A percentile compares a stretch with the other conserved stretches of the same genome.
These are phyloP conservation scores for Volucella inanis DNA, from an alignment of 2,888 invertebrate species.

Conservation along the genomic window DNA sequence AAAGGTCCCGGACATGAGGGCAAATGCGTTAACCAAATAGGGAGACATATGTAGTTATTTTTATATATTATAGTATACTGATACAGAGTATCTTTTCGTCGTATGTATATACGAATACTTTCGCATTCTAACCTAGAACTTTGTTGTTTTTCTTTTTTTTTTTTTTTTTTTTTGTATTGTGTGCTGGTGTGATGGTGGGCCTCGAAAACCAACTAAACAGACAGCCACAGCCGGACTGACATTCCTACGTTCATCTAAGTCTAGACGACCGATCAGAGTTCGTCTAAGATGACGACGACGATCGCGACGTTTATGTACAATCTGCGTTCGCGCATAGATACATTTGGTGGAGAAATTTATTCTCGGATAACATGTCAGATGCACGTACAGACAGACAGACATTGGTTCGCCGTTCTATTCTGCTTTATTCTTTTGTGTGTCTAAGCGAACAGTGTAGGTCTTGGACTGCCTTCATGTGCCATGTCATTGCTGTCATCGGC, in stretches of 20 bases:
- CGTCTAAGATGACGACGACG: constrained; percentile 68
- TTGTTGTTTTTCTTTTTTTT: constrained; percentile 11
- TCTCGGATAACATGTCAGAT: constrained; percentile 65
- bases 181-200: constrained; percentile 40
- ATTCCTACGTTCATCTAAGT: constrained; percentile 64
- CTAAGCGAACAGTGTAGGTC: constrained; percentile 33
- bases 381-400: constrained; percentile 16
- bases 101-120: constrained; percentile 22
- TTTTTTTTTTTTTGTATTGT: background rate
- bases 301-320: constrained; percentile 51
- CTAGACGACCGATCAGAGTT: constrained; percentile 73
- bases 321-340: constrained; percentile 49
- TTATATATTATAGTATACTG: too few relatives aligned
- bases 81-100: constrained; percentile 43
- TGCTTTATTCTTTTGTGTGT: constrained; percentile 11
- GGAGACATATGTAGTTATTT: constrained; percentile 15
- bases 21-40: constrained; percentile 70
- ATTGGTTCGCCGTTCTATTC: background rate
- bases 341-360: constrained; percentile 67
- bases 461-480: constrained; percentile 56
- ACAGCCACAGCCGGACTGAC: constrained; percentile 50
- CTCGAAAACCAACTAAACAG: constrained; percentile 26
- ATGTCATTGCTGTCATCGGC: constrained; percentile 70
- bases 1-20: constrained; percentile 72
- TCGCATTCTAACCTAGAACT: constrained; percentile 74